Base-by-base conservation (phyloP, 1,140 invertebrate genomes). In the Cotesia typhae region DNA sequence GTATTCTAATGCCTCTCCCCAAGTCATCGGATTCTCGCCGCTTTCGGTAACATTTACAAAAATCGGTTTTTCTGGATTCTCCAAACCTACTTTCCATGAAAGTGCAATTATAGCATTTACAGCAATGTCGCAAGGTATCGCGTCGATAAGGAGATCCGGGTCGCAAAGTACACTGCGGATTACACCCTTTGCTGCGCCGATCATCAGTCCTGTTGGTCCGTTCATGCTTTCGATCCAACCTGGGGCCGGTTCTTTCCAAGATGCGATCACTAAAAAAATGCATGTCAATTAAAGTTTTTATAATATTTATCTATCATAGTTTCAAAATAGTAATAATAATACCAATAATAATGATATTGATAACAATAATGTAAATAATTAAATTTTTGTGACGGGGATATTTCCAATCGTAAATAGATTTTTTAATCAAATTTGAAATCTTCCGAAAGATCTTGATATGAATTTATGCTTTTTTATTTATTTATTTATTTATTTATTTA, bases 151-250 rank as follows among this genome's bases (percentile, higher is more conserved):
- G 80, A 88, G 61, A 83, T 84, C 63, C 71, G 73, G 84, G 78
- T 90, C 83, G 17, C 87, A 84, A 6, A 91, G 89, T 90, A 96
- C 93, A 1, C 91, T 89, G 3, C 91, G 88, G 10, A 96, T 88
- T 0, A 95, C 88, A 72, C 95, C 96, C 85, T 95, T 96, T 60
- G 94, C 94, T 71, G 91, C 92, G 0, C 90, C 93, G 38, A 93
- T 89, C 75, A 94, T 85, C 2, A 94, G 78, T 3, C 93, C 96
- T 59, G 95, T 96, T 0, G 96, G 95, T 38, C 96, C 96, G 83
- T 98, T 98, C 64, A 96, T 88, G 76, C 97, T 98, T 81, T 98
- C 96, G 12, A 98, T 92, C 96, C 96, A 99, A 17, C 96, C 95
- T 1, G 90, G 89, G 28, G 90, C 81, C 0, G 93, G 93, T 78